phyloP scores from a whole-genome alignment of 2,888 invertebrate species.

The Agrotis ipsilon region DNA sequence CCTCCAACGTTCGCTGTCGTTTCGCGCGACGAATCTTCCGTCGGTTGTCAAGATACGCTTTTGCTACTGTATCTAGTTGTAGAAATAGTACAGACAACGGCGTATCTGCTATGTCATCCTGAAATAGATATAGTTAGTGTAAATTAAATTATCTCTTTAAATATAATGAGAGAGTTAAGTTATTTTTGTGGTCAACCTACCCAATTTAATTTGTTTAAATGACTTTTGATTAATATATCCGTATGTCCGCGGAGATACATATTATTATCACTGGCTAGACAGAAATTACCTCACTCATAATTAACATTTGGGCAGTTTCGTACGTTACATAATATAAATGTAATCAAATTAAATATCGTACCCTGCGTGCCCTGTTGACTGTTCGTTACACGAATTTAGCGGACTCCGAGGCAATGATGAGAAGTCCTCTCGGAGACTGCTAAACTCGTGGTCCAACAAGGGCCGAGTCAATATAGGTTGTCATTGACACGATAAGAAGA shows the following conservation, averaged over 20 bases:
- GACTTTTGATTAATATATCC: no score
- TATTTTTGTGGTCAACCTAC: not conserved
- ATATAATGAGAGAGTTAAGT: not conserved
- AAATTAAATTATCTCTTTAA: not conserved
- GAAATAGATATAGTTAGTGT: conserved; percentile 57
- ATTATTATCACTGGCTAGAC: not conserved
- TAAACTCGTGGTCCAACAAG: no score
- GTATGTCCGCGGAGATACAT: not conserved
- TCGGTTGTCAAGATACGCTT: conserved; percentile 80
- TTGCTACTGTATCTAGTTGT: conserved; percentile 85
- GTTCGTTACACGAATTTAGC: no score
- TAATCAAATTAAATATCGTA: no score
- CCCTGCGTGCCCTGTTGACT: no score
- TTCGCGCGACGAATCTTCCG: conserved; percentile 82
- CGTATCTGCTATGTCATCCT: conserved; percentile 88
- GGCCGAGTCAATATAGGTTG: no score
- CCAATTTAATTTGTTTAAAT: no score
- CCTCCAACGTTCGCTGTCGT: conserved; percentile 82
- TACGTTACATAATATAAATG: not conserved
- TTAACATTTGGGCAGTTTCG: not conserved
- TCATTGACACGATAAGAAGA: no score
- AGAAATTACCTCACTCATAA: not conserved
- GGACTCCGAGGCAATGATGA: no score
- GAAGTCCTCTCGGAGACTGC: no score
- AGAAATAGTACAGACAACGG: conserved; percentile 86